Base-by-base conservation (phyloP, 2,113 vertebrate genomes). In the Oryzias woworae region DNA sequence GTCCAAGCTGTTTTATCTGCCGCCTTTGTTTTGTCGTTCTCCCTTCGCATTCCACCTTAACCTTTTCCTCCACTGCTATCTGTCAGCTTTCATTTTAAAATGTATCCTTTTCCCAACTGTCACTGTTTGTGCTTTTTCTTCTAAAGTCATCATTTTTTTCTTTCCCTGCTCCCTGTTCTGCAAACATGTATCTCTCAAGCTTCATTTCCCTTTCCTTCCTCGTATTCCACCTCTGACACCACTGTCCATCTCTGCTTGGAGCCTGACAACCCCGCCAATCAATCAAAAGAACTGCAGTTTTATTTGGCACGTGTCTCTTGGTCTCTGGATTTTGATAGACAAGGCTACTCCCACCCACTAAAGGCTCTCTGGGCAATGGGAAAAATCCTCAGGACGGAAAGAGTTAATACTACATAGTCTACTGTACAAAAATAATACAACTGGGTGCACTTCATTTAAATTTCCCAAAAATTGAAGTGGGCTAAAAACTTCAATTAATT, bases 351-450 rank as follows among this genome's bases (percentile, higher is more conserved):
- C 67, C 64, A 57, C 36, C 36, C 81, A 48, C 45, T 23, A 4
- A 16, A 44, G 67, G 65, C 87, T 83, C 80, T 86, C 82, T 83
- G 63, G 62, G 69, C 77, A 88, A 89, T 87, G 77, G 89, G 83
- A 62, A 71, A 48, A 53, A 20, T 56, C 60, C 68, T 53, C 45
- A 28, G 73, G 74, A 71, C 18, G 12, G 65, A 84, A 83, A 82
- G 50, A 61, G 67, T 70, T 84, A 78, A 81, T 71, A 74, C 68
- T 31, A 70, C n/a, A 76, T 1, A 31, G 10, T 15, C 4, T 10
- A 12, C 36, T 12, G 3, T 12, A 36, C 12, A 10, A 36, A 36
- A 2, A 12, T 31, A 7, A 36, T 10, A 12, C 31, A 36, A 36
- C 8, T 2, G 8, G 31, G 31, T 36, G 7, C 31, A 10, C 7